These are phyloP conservation scores for Hyalella azteca DNA, from an alignment of 2,888 invertebrate species.

Conservation along the genomic window DNA sequence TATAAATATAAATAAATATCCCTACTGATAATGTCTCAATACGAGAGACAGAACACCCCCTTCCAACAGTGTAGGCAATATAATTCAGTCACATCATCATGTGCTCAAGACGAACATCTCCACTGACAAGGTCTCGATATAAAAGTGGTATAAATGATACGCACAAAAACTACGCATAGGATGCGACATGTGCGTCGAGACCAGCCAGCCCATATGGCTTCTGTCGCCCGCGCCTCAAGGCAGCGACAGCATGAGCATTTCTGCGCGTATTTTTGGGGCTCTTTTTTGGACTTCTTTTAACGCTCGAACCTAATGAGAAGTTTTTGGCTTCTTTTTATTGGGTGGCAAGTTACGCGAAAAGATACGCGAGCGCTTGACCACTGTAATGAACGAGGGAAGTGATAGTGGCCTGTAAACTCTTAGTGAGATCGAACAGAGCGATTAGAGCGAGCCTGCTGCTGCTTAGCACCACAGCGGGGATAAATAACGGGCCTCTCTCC, in stretches of 20 bases:
- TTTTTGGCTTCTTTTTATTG: conserved; percentile 7
- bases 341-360: conserved; percentile 28
- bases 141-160: not conserved
- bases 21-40: not conserved
- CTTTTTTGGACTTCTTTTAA: conserved; percentile 19
- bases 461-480: not conserved
- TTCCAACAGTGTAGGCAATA: no score
- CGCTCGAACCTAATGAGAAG: conserved; percentile 34
- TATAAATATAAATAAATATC: no score
- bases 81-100: no score
- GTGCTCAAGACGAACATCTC: no score
- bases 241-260: conserved; percentile 4
- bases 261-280: not conserved
- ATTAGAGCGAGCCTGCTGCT: not conserved
- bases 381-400: conserved; percentile 23
- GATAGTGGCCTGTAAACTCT: conserved; percentile 14
- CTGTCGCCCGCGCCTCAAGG: not conserved
- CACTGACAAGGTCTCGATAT: not conserved
- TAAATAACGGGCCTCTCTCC: not conserved
- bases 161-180: conserved; percentile 6
- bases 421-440: conserved; percentile 16
- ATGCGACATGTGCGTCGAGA: conserved; percentile 4
- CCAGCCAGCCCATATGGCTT: not conserved
- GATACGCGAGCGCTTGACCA: conserved; percentile 23
- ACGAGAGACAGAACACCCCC: not conserved